phyloP scores from a whole-genome alignment of 2,797 vertebrate species.

The Lophotriccus pileatus region DNA sequence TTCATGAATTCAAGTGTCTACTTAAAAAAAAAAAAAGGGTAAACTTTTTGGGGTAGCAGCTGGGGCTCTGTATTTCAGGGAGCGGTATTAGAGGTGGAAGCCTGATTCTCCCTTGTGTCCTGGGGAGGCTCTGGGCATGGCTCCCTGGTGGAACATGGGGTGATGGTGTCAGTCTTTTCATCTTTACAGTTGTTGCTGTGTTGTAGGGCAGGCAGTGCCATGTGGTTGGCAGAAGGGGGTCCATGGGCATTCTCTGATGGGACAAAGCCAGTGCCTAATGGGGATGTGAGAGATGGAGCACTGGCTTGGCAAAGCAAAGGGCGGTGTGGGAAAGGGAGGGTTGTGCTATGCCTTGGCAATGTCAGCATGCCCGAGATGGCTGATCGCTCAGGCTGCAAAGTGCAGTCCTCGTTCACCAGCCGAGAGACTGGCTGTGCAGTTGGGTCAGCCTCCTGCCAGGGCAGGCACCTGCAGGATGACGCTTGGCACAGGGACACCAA shows the following conservation, averaged over 20 bases:
- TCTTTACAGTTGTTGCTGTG: neutral
- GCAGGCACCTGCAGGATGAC: neutral
- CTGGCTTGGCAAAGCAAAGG: neutral
- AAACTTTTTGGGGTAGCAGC: neutral
- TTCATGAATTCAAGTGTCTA: neutral
- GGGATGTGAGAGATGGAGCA: neutral
- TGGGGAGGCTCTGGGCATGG: fast-evolving
- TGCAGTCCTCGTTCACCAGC: neutral
- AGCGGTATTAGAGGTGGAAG: neutral
- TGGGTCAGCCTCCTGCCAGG: neutral
- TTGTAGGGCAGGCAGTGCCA: neutral
- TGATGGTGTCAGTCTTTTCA: neutral
- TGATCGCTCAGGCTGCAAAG: neutral
- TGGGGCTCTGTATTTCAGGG: neutral
- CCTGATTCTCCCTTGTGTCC: neutral
- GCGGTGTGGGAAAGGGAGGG: fast-evolving
- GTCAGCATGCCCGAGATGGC: neutral
- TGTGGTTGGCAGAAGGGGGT: neutral
- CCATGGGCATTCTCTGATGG: neutral
- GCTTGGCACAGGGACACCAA: neutral
- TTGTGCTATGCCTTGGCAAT: neutral
- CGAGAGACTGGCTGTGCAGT: fast-evolving
- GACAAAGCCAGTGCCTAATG: fast-evolving
- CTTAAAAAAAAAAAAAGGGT: neutral
- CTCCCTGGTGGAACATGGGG: neutral